phyloP scores from a whole-genome alignment of 1,140 invertebrate genomes.

The Ephestia elutella region DNA sequence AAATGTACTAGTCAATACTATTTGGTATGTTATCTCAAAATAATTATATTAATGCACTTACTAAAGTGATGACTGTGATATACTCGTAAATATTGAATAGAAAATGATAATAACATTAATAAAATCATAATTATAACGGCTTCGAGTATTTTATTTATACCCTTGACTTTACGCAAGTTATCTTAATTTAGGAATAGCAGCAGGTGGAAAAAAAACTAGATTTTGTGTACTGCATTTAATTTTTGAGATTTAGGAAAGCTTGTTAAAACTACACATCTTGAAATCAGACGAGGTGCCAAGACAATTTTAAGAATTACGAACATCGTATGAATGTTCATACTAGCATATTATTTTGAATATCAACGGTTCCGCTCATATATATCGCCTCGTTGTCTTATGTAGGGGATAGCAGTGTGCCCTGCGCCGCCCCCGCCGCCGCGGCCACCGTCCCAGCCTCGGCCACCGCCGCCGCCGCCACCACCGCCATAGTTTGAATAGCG shows the following conservation, averaged over 20 bases:
- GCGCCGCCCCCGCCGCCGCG: slow-evolving; percentile 17
- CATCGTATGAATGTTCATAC: too few relatives aligned
- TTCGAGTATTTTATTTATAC: neutral
- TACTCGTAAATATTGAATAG: slow-evolving; percentile 63
- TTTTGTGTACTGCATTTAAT: too few relatives aligned
- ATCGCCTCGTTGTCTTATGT: slow-evolving; percentile 42
- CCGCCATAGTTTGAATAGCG: neutral
- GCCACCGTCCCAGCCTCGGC: too few relatives aligned
- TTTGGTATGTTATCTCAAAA: slow-evolving; percentile 14
- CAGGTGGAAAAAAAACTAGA: too few relatives aligned
- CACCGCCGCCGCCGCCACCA: neutral
- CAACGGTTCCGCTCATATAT: slow-evolving; percentile 46
- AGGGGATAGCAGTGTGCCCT: slow-evolving; percentile 47
- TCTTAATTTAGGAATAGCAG: too few relatives aligned
- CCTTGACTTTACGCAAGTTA: too few relatives aligned
- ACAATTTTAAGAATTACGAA: too few relatives aligned
- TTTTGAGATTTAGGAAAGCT: too few relatives aligned
- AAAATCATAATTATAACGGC: neutral
- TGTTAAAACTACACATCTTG: too few relatives aligned
- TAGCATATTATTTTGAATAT: too few relatives aligned
- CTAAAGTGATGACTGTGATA: slow-evolving; percentile 72
- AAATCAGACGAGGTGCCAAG: too few relatives aligned
- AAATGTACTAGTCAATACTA: slow-evolving; percentile 20
- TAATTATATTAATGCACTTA: slow-evolving; percentile 47
- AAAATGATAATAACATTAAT: slow-evolving; percentile 31